Base-by-base conservation (phyloP, 2,888 invertebrate genomes). In the Sinohyriopsis cumingii region DNA sequence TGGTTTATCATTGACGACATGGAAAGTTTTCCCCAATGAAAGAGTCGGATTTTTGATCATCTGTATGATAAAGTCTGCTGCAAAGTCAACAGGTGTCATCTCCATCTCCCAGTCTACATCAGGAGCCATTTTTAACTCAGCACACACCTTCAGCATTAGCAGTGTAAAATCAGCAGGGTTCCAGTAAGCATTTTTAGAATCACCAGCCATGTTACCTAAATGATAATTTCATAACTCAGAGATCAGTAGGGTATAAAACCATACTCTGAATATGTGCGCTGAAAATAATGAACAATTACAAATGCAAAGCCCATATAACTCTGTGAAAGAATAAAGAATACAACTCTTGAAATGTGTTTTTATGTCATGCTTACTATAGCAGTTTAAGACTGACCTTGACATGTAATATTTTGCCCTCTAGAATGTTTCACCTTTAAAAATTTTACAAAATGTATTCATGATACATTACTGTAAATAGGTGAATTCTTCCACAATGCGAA, bases 51-150 rank as follows among this genome's bases (percentile, higher is more conserved):
- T 77, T 67, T 86, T 84, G 4, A 87, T 87, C 71, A 89, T 75
- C 6, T 76, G 78, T 33, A 89, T 84, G 63, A 91, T 85, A 70
- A 89, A 81, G 63, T 82, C 76, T 25, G 87, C 83, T 12, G 87
- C 87, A 82, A 90, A 91, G 79, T 91, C 88, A 3, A 91, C 91
- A 0, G 90, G 90, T 2, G 90, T 91, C 86, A 91, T 84, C 76
- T 91, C 91, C 82, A 91, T 82, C 15, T 79, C 68, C 89, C 89
- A 89, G 74, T 85, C 82, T 1, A 87, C 80, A 67, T 87, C 84
- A 20, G 90, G 90, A 5, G 89, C 88, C 55, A 82, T 57, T 6
- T 86, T 85, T 24, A 81, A 75, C 64, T 77, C 67, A 33, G 85
- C 75, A 73, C 87, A 88, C 12, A 87, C 86, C 72, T 89, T 82